A percentile compares a stretch with the other conserved stretches of the same genome.
phyloP scores from a whole-genome alignment of 2,113 vertebrate genomes.

The Brachyhypopomus occidentalis region DNA sequence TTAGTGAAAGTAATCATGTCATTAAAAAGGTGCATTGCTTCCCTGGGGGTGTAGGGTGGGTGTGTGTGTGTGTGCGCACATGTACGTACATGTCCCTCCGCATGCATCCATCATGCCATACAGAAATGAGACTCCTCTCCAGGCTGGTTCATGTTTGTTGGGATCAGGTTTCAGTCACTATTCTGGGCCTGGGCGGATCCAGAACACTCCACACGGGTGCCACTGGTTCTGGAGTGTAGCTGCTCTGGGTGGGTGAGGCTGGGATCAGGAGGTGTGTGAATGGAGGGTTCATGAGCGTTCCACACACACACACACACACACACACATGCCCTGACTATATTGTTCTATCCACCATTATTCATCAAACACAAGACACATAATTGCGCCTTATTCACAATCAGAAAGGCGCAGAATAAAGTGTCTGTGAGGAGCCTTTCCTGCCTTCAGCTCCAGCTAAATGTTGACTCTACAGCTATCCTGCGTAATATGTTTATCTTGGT shows the following conservation, averaged over 20 bases:
- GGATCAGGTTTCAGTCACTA: conserved; percentile 54
- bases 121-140: background rate
- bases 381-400: background rate
- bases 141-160: conserved; percentile 17
- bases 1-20: conserved; percentile 47
- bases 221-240: no score
- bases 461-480: background rate
- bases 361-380: background rate
- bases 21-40: conserved; percentile 45
- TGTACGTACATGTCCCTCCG: no score
- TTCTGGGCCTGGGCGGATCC: conserved; percentile 58
- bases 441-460: background rate
- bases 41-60: conserved; percentile 46
- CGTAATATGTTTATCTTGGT: background rate
- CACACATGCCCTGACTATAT: background rate
- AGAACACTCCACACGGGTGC: conserved; percentile 43
- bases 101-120: background rate
- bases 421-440: background rate
- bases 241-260: no score
- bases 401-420: background rate
- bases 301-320: no score
- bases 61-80: conserved; percentile 34
- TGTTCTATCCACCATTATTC: background rate
- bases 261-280: no score
- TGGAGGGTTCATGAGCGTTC: background rate